Evolutionary conservation across 2,888 invertebrate species (phyloP), one percentile per base, ranked within the genome.

Genomic region (Bhutanitis thaidina): DNA sequence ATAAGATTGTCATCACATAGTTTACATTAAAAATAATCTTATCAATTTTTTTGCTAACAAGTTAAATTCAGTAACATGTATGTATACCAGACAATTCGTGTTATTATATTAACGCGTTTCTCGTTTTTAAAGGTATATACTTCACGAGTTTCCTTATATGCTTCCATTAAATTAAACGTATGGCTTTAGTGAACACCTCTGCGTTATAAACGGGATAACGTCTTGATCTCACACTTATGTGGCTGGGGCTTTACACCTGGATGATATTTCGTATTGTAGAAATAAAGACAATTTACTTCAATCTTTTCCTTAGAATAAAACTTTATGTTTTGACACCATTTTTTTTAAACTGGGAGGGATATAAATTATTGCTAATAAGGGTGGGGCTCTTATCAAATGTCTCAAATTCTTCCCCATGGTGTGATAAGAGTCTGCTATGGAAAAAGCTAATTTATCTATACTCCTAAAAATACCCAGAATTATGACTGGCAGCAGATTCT

Each of bases 151-250:
- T 60, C 58, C 63, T 59, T 64, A 65, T 69, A 64, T 69, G 63
- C 63, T 65, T 64, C 71, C 69, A 71, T 75, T 71, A 75, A 71
- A 61, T 52, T 55, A 59, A 59, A 52, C 50, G 55, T 53, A 44
- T 44, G 43, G 39, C 43, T 56, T 54, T 52, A 46, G 55, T 51
- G 50, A 55, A 55, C 62, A 62, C 20, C 25, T 27, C 13, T 55
- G 53, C 60, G 56, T 58, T 62, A 60, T 60, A 59, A 60, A 60
- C 59, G 54, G 64, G 61, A 44, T 50, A 50, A 39, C 32, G 44
- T 10, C 27, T 12, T 50, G 50, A 44, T 44, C 56, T 54, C 58
- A 56, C 55, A 60, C 56, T 58, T 60, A 60, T 59, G 53, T 55
- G 55, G 54, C 54, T 52, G 52, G 36, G 51, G 49, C 32, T 50